Base-by-base conservation (phyloP, 2,888 invertebrate genomes). In the Masnerella sp. region DNA sequence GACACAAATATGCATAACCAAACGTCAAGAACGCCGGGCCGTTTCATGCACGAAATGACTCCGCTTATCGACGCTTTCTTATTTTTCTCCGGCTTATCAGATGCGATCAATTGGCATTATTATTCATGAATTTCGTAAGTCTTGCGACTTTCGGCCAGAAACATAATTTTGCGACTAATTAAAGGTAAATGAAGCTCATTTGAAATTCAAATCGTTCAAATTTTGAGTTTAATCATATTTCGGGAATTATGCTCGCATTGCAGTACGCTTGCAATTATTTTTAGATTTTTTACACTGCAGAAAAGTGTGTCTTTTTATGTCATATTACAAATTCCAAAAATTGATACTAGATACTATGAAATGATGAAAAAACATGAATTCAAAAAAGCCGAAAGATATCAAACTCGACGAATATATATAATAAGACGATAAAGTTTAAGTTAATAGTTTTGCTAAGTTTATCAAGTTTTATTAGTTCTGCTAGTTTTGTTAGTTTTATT, bases 1-100 rank as follows among this genome's bases (percentile, higher is more conserved):
- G 71, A 71, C 65, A 71, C 71, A 64, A 71, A 71, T 71, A 71
- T 71, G 59, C 71, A 71, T 58, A 43, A 54, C 49, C n/a, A 51
- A 59, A 71, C 52, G 38, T 65, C 64, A 51, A 56, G 65, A 52
- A 32, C 59, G 38, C 58, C 71, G 38, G 65, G 38, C 58, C 71
- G 45, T 71, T 65, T 59, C 59, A 59, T 64, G 64, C 70, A 70
- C 64, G 52, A 71, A 71, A 71, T 51, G 47, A 58, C 58, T 71
- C 62, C 20, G 42, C 42, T 64, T 64, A 59, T 71, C 65, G 47
- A 52, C 38, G 43, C 25, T 32, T 7, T 49, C 36, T 59, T 61
- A 56, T 49, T 72, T 65, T 72, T 49, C 12, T 20, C 9, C 12
- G 12, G 52, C 59, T 61, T 72, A 72, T 61, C 65, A 67, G 61